A percentile compares a stretch with the other conserved stretches of the same genome.
Evolutionary conservation across 2,113 vertebrate genomes (phyloP).

Genomic region (Silurus glanis): DNA sequence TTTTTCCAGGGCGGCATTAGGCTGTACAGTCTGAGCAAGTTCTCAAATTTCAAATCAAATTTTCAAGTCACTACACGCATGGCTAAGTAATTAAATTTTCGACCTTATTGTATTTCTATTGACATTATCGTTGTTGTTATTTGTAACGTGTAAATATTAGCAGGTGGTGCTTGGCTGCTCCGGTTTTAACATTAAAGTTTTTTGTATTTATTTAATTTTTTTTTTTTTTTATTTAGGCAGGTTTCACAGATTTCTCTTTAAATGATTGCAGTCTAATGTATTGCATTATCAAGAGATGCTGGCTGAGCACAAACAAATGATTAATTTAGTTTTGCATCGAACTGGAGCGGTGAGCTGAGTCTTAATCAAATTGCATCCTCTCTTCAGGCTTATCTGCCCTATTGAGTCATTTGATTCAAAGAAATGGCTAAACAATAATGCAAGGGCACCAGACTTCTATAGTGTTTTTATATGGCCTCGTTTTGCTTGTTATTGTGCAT

Average conservation of each 20-base stretch:
- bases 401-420: slow-evolving; percentile 38
- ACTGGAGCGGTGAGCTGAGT: slow-evolving; percentile 34
- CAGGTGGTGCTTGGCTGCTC: slow-evolving; percentile 60
- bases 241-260: slow-evolving; percentile 57
- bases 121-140: slow-evolving; percentile 81
- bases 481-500: background rate
- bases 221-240: slow-evolving; percentile 65
- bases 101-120: slow-evolving; percentile 81
- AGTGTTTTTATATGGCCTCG: background rate
- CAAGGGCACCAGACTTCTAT: slow-evolving; percentile 5
- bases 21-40: slow-evolving; percentile 77
- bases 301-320: slow-evolving; percentile 49
- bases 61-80: slow-evolving; percentile 70
- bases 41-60: slow-evolving; percentile 82
- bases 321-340: slow-evolving; percentile 41
- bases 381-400: slow-evolving; percentile 41
- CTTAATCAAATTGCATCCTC: slow-evolving; percentile 37
- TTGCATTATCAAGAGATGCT: slow-evolving; percentile 62
- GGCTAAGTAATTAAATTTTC: slow-evolving; percentile 73
- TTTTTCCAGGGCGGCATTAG: slow-evolving; percentile 57
- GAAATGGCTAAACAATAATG: slow-evolving; percentile 28
- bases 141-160: slow-evolving; percentile 77
- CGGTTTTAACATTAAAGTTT: slow-evolving; percentile 62
- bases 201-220: slow-evolving; percentile 63
- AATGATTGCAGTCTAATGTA: slow-evolving; percentile 59